Base-by-base conservation (phyloP, 2,113 vertebrate genomes). In the Tichodroma muraria region DNA sequence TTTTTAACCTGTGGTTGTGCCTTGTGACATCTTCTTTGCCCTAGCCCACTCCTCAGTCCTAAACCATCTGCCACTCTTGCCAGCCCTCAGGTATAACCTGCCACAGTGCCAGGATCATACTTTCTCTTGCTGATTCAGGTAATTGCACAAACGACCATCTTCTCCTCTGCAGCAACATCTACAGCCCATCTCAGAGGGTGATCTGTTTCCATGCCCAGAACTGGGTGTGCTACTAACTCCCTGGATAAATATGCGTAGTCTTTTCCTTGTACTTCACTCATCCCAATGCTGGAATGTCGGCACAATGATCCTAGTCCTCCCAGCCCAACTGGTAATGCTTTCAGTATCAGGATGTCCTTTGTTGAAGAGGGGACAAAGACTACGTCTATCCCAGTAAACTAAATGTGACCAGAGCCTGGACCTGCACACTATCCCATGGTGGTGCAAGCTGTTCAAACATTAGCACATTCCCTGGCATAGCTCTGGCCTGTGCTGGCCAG, bases 351-450 rank as follows among this genome's bases (percentile, higher is more conserved):
- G 40, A 40, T 65, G 68, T 84, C 54, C 82, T 86, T 72, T 80
- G 27, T 28, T 69, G 84, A 59, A 84, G 64, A 53, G 30, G 17
- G 37, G n/a, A 77, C 77, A 89, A 77, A 86, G 73, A 65, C 88
- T 80, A 49, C 0, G 0, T 61, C 77, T 78, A 7, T 69, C 30
- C 37, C 23, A 50, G 56, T 4, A 50, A 87, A 59, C 2, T 6
- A 50, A 84, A 84, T 5, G 21, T n/a, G 56, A 31, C 17, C 64
- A 63, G 47, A 77, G 56, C 28, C 50, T n/a, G 47, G 37, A 27
- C 17, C 82, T 91, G 69, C 77, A n/a, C 28, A 1, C 24, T 31
- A 0, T 23, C 25, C 56, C 0, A 0, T 50, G 78, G 52, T 27
- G 65, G 42, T 50, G 70, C 65, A 93, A 85, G 78, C 42, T 87